Evolutionary conservation across 2,113 vertebrate species (phyloP), one percentile per base, ranked within the genome.

Genomic region (Thamnaconus septentrionalis): DNA sequence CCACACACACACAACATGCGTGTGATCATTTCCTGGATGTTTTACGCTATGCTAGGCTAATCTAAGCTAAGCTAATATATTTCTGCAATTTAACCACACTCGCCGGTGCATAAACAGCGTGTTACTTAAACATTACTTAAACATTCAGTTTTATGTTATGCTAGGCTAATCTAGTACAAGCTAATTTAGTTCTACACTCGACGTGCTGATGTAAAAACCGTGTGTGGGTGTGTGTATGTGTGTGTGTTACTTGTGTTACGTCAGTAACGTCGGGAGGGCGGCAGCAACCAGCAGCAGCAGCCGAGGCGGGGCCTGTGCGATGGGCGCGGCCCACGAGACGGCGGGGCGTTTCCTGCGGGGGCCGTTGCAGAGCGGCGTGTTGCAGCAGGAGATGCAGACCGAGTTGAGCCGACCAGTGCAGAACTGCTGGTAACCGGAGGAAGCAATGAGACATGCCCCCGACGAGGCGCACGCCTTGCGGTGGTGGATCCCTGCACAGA

Each of bases 321-420:
- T 0, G 3, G 67, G 18, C 1, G 42, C 8, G 0, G 66, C 62
- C 0, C 64, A 77, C 0, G 91, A 91, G 0, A 86, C 81, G 31
- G 72, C 81, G 2, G 94, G 92, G 1, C 94, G 90, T 87, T 91
- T 96, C 90, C 91, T 95, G 39, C 92, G 89, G 6, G 95, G 95
- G 53, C 97, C 97, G 0, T 99, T 99, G 91, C 97, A 99, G 71
- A 99, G 95, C 0, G 96, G 94, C 0, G 95, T 98, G 91, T 94
- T 98, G 84, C 97, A 99, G 93, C 97, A 99, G 88, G 94, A 95
- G 91, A 98, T 98, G 75, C 97, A 99, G 39, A 99, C 97, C 0
- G 97, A 99, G 93, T 98, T 96, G 74, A 98, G 88, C 87, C 93
- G 93, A 71, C 97, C 97, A 0, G 96, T 96, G 75, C 97, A 99